Conservation (phyloP, 2,113 vertebrate genomes). For the Hystrix brachyura region DNA sequence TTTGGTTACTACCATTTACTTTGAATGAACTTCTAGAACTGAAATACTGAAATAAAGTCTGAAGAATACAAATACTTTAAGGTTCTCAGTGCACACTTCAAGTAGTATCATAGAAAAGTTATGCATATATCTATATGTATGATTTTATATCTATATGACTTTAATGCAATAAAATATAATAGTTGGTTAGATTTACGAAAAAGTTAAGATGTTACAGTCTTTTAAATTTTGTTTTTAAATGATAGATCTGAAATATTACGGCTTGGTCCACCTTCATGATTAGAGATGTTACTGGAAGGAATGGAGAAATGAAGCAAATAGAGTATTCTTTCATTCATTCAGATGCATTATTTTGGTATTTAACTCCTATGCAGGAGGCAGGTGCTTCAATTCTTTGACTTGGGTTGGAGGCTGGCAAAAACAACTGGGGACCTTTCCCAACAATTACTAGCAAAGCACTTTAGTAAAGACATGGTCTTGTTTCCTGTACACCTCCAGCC, state of each 20-base stretch:
- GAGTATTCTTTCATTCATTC: not conserved
- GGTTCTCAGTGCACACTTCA: not conserved
- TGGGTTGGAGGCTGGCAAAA: not conserved
- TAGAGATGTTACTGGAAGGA: not conserved
- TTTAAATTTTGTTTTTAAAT: constrained; percentile 42
- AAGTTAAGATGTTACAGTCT: not conserved
- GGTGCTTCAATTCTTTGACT: not conserved
- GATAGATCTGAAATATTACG: not conserved
- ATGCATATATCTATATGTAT: not conserved
- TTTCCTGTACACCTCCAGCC: not conserved
- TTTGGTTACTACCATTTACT: not conserved
- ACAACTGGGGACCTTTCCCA: not conserved
- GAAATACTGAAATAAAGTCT: constrained; percentile 16
- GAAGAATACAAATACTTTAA: constrained; percentile 46
- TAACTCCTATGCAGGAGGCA: not conserved
- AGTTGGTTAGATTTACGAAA: not conserved
- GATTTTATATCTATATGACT: not conserved
- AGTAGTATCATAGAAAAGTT: not conserved
- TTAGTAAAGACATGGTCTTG: not conserved
- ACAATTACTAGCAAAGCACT: not conserved
- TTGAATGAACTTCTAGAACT: constrained; percentile 7
- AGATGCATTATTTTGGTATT: not conserved
- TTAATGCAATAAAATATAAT: not conserved
- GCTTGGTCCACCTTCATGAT: not conserved
- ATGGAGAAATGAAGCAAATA: not conserved